phyloP scores from a whole-genome alignment of 2,888 invertebrate species.

The Calliphora vomitoria region DNA sequence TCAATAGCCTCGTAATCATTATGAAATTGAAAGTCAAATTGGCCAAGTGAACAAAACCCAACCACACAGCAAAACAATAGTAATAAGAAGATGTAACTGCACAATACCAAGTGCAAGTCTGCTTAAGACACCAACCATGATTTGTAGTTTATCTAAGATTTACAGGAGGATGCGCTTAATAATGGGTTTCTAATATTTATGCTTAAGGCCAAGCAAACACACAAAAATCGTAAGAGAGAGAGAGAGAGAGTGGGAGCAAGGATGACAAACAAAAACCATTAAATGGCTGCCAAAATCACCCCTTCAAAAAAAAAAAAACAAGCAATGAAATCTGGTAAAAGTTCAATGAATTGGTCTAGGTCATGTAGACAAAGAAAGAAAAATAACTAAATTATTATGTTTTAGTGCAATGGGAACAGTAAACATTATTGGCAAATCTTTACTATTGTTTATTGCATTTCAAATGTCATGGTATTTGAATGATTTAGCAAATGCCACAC shows the following conservation, averaged over 20 bases:
- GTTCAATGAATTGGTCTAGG: slow-evolving; percentile 68
- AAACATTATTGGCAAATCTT: slow-evolving; percentile 25
- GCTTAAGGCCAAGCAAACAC: not conserved
- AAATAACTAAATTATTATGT: slow-evolving; percentile 43
- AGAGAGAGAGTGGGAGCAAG: slow-evolving; percentile 20
- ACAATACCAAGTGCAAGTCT: slow-evolving; percentile 18
- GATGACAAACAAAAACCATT: slow-evolving; percentile 35
- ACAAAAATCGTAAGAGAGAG: no score
- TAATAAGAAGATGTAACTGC: slow-evolving; percentile 9
- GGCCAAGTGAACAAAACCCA: slow-evolving; percentile 33
- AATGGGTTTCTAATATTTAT: not conserved
- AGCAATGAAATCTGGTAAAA: not conserved
- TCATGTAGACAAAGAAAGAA: slow-evolving; percentile 25
- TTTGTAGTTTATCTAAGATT: slow-evolving; percentile 57
- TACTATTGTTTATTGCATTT: slow-evolving; percentile 39
- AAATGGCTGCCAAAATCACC: slow-evolving; percentile 2
- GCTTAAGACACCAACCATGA: slow-evolving; percentile 52
- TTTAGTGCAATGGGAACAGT: slow-evolving; percentile 33
- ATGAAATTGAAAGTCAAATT: slow-evolving; percentile 56
- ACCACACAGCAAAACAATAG: not conserved
- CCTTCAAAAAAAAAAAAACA: not conserved
- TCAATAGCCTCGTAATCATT: slow-evolving; percentile 25
- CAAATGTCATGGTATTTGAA: slow-evolving; percentile 51
- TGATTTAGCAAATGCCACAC: slow-evolving; percentile 54
- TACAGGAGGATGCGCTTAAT: slow-evolving; percentile 35